phyloP scores from a whole-genome alignment of 2,113 vertebrate genomes.

The Phalacrocorax carbo region DNA sequence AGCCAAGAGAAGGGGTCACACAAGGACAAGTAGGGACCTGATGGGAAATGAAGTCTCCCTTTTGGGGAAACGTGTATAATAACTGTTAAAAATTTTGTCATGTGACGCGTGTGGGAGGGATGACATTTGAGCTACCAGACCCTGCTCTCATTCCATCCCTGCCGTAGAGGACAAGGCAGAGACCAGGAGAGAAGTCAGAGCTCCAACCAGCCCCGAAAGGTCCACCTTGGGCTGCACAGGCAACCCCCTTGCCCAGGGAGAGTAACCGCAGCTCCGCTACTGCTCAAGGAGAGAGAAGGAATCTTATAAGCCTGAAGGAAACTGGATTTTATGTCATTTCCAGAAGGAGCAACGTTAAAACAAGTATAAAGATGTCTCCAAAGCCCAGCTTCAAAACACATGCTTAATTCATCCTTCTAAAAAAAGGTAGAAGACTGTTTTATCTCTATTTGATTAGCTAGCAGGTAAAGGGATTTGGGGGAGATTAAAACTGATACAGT shows the following conservation, averaged over 20 bases:
- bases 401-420: not conserved
- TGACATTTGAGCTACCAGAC: not conserved
- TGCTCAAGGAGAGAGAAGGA: not conserved
- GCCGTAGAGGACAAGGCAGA: not conserved
- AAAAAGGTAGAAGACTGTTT: not conserved
- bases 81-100: not conserved
- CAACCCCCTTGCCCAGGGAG: fast-evolving
- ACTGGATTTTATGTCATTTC: not conserved
- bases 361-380: not conserved
- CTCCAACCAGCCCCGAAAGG: not conserved
- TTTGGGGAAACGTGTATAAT: fast-evolving
- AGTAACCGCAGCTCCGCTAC: not conserved
- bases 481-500: not conserved
- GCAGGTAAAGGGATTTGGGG: slow-evolving; percentile 6
- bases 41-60: not conserved
- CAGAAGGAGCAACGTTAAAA: not conserved
- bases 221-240: fast-evolving
- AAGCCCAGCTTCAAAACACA: not conserved
- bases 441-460: slow-evolving; percentile 1
- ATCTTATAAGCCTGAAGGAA: not conserved
- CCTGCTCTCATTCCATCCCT: fast-evolving
- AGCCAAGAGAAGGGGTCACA: not conserved
- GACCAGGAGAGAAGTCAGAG: not conserved
- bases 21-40: not conserved
- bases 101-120: not conserved